A percentile compares a stretch with the other conserved stretches of the same genome.
Conservation (phyloP, 2,888 invertebrate species). For the Chloroclysta siterata region DNA sequence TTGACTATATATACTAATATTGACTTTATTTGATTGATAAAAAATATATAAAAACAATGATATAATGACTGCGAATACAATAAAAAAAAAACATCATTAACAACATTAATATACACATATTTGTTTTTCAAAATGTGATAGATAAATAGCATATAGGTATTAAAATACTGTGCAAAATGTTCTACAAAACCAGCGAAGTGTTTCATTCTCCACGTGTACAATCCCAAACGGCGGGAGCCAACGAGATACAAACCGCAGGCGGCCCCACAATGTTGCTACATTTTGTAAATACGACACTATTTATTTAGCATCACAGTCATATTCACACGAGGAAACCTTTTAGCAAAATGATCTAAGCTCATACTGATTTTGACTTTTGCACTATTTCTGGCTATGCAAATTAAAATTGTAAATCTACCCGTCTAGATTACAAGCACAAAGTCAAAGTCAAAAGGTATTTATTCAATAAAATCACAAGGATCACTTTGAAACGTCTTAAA, state of each 20-base stretch:
- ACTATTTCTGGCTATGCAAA: background rate
- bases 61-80: no score
- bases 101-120: no score
- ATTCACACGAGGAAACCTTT: constrained; percentile 29
- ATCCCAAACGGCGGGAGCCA: constrained; percentile 19
- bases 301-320: constrained; percentile 34
- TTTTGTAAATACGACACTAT: constrained; percentile 42
- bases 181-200: constrained; percentile 30
- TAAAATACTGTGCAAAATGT: background rate
- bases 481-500: no score
- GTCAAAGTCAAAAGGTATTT: no score
- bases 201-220: constrained; percentile 32
- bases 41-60: no score
- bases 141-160: background rate
- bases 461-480: no score
- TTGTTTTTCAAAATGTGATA: background rate
- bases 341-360: constrained; percentile 19
- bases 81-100: background rate
- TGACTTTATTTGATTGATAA: no score
- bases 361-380: constrained; percentile 8
- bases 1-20: no score
- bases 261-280: constrained; percentile 37
- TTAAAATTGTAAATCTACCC: no score
- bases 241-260: constrained; percentile 33
- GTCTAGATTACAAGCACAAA: no score